Evolutionary conservation across 1,140 invertebrate species (phyloP), one percentile per base, ranked within the genome.

Genomic region (Octopus bimaculoides): DNA sequence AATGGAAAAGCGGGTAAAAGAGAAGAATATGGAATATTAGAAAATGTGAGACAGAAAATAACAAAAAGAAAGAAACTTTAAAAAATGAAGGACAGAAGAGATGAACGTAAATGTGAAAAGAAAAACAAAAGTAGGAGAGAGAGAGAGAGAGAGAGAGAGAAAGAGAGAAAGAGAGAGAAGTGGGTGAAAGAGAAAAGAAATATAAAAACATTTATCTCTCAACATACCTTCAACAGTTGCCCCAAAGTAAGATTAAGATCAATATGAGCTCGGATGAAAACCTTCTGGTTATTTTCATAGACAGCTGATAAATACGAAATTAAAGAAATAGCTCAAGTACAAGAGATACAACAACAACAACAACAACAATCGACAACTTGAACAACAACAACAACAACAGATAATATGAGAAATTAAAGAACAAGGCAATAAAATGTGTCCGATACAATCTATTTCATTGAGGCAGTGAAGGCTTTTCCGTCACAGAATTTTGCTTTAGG

Each of bases 221-320:
- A 14, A 12, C 66, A 5, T 83, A 90, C 89, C 85, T 91, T 91
- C 61, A 98, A 93, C 0, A 99, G 91, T 87, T 99, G 97, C 0
- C 97, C 97, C 0, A 99, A 92, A 78, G 96, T 97, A 7, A 99
- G 89, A 91, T 98, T 99, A 4, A 99, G 92, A 84, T 98, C 96
- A 41, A 99, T 95, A 91, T 98, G 93, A 0, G 97, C 96, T 88
- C 96, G 95, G 6, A 96, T 94, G 89, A 98, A 98, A n/a, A 98
- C 91, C 86, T 96, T 95, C 83, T 95, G 91, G 71, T 84, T 85
- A 12, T 84, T 81, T 69, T 84, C 82, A 79, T 81, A 80, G 4
- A 82, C 84, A 85, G 81, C 26, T 41, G 26, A 41, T 41, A 41
- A 41, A 41, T 41, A 41, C n/a, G n/a, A n/a, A n/a, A 41, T 41